Evolutionary conservation across 2,888 invertebrate species (phyloP).

Genomic region (Gortyna flavago): DNA sequence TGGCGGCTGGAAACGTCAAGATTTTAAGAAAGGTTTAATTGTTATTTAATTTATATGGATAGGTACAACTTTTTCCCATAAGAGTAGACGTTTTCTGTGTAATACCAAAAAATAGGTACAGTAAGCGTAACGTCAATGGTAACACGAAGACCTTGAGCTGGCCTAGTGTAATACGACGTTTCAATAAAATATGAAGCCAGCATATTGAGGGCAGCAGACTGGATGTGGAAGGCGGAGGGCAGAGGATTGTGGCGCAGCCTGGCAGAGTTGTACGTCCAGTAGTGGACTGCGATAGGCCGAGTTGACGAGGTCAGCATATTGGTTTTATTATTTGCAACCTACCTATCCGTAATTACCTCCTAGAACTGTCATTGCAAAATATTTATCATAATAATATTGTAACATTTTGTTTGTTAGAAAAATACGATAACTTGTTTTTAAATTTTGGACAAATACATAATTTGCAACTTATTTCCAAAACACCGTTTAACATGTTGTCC

Average conservation of each 20-base stretch:
- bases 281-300: neutral
- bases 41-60: neutral
- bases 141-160: neutral
- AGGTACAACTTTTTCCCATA: neutral
- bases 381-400: too few relatives aligned
- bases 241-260: too few relatives aligned
- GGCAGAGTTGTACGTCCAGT: neutral
- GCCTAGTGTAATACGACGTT: neutral
- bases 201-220: too few relatives aligned
- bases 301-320: neutral
- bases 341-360: neutral
- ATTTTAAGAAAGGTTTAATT: neutral
- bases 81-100: neutral
- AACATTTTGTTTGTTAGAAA: neutral
- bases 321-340: neutral
- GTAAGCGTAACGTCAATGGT: neutral
- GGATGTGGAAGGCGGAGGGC: too few relatives aligned
- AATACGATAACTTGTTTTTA: neutral
- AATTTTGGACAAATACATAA: neutral
- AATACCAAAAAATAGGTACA: neutral
- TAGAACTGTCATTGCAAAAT: too few relatives aligned
- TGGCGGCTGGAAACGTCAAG: constrained; percentile 32
- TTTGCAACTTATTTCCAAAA: neutral
- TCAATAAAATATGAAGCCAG: neutral
- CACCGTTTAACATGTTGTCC: neutral